Evolutionary conservation across 2,888 invertebrate species (phyloP), one percentile per base, ranked within the genome.

Genomic region (Trilocha varians): DNA sequence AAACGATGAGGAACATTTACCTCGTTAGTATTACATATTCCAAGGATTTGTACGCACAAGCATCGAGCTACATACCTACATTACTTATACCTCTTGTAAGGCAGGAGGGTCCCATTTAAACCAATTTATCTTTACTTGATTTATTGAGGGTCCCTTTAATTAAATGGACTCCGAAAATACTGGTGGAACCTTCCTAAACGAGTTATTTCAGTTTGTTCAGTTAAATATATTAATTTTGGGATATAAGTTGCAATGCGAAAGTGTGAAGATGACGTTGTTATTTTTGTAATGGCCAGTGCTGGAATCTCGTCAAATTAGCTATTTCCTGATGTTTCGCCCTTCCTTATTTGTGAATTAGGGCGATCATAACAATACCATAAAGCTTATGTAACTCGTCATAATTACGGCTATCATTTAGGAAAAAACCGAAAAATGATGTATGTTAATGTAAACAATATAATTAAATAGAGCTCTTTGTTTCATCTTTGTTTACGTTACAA

Each of bases 71-170:
- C 25, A 36, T 33, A 36, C 36, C 32, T 40, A 42, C 45, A 57
- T 52, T 59, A 57, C 52, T 43, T 43, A 43, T 43, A 46, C 56
- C 57, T 52, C 57, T 57, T 50, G 52, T 54, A 57, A 55, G 51
- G 53, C 54, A 45, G 55, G 51, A 49, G 62, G 59, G 56, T 58
- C 55, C 57, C 60, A 58, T 65, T 67, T 65, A 57, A 69, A 69
- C 70, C 65, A 76, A 80, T 78, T 69, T 67, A 70, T 76, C 69
- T 68, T 62, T 48, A 60, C 62, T 52, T 59, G 55, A 61, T 62
- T 61, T 59, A 70, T 64, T 61, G 53, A 48, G 51, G 50, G 53
- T 60, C 55, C 47, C 55, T 55, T 62, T 64, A 70, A 68, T 68
- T 64, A 67, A 57, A 57, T 53, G 46, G 52, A 44, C 53, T 55